Evolutionary conservation across 2,888 invertebrate species (phyloP).

Genomic region (Aleiodes alternator): DNA sequence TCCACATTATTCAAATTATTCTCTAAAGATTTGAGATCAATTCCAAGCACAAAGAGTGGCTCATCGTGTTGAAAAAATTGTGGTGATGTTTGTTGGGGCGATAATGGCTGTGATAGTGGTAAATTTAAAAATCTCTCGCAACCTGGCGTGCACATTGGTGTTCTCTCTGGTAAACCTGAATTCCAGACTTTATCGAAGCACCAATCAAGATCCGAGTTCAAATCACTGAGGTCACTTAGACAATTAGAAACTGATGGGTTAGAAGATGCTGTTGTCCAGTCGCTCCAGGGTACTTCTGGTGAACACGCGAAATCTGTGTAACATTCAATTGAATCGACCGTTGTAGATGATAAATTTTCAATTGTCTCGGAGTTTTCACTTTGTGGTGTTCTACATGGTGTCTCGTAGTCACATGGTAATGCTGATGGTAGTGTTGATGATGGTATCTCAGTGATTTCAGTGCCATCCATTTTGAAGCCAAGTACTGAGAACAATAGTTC

Average conservation of each 20-base stretch:
- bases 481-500: conserved; percentile 72
- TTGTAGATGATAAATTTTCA: conserved; percentile 41
- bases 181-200: conserved; percentile 72
- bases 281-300: conserved; percentile 68
- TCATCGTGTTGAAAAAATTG: conserved; percentile 70
- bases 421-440: conserved; percentile 56
- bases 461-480: conserved; percentile 63
- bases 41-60: conserved; percentile 72
- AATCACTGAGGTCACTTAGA: conserved; percentile 68
- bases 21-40: conserved; percentile 72
- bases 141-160: conserved; percentile 78
- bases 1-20: conserved; percentile 63
- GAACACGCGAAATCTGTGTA: conserved; percentile 69
- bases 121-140: conserved; percentile 77
- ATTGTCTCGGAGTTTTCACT: conserved; percentile 48
- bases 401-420: conserved; percentile 64
- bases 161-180: conserved; percentile 76
- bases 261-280: conserved; percentile 67
- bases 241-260: conserved; percentile 63
- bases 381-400: conserved; percentile 61
- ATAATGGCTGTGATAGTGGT: conserved; percentile 62
- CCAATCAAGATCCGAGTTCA: conserved; percentile 72
- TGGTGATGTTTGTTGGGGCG: conserved; percentile 71
- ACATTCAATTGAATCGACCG: conserved; percentile 60
- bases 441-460: conserved; percentile 58